Evolutionary conservation across 2,113 vertebrate species (phyloP).

Genomic region (Alethe castanea): DNA sequence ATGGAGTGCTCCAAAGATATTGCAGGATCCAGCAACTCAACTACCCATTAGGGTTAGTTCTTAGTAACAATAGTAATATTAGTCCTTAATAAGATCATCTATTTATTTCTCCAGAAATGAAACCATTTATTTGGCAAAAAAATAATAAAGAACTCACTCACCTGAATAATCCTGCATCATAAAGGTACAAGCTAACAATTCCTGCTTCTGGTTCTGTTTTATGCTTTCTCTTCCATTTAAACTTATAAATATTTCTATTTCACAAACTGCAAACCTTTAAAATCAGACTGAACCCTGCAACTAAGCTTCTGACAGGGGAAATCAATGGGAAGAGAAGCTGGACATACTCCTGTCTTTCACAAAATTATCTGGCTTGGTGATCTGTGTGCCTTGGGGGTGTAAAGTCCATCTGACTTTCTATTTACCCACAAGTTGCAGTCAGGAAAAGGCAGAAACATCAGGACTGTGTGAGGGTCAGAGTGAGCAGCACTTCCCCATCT

Average conservation of each 20-base stretch:
- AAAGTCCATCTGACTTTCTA: background rate
- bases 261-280: background rate
- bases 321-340: background rate
- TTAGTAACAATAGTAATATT: background rate
- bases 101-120: background rate
- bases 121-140: background rate
- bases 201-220: background rate
- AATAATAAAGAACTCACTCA: background rate
- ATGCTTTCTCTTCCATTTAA: background rate
- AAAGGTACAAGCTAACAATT: background rate
- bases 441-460: background rate
- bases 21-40: background rate
- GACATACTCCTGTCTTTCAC: fast-evolving
- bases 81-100: background rate
- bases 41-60: background rate
- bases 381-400: background rate
- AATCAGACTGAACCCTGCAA: background rate
- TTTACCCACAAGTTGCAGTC: background rate
- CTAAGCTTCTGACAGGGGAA: background rate
- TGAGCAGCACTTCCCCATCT: fast-evolving
- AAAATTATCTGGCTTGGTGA: background rate
- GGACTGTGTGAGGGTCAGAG: background rate
- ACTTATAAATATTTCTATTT: background rate
- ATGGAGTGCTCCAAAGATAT: background rate
- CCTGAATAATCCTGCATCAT: background rate